Percentiles rank a stretch among this genome's conserved stretches.
Evolutionary conservation across 64 coral and sea anemone species (phyloP).

Genomic region (Pocillopora damicornis): DNA sequence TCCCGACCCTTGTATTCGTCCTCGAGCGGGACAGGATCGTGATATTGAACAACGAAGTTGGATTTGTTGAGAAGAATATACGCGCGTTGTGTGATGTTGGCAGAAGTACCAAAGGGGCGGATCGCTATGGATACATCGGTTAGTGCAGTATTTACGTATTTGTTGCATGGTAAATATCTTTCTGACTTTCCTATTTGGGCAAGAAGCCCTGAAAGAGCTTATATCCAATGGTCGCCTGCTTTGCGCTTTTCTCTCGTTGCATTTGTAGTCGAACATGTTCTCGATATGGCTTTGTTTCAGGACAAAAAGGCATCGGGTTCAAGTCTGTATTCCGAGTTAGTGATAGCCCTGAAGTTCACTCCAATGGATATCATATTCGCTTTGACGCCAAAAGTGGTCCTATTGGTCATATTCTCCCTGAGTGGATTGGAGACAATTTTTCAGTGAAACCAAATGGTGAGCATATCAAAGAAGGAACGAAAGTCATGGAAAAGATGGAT

Average conservation of each 20-base stretch:
- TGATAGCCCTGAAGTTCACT: conserved; percentile 85
- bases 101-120: conserved; percentile 83
- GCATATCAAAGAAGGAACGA: not conserved
- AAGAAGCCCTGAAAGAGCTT: no score
- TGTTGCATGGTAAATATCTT: not conserved
- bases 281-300: conserved; percentile 9
- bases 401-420: conserved; percentile 79
- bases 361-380: conserved; percentile 83
- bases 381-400: conserved; percentile 94
- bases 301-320: conserved; percentile 93
- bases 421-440: conserved; percentile 55
- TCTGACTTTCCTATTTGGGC: no score
- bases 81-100: conserved; percentile 89
- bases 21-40: conserved; percentile 54
- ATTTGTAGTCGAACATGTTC: no score
- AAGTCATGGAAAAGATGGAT: not conserved
- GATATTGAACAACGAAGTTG: conserved; percentile 85
- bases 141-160: not conserved
- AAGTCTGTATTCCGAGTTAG: conserved; percentile 90
- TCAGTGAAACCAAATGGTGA: not conserved
- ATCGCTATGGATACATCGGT: conserved; percentile 95
- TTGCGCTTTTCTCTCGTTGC: no score
- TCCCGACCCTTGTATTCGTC: conserved; percentile 74
- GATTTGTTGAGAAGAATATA: conserved; percentile 85
- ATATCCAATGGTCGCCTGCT: no score